phyloP scores from a whole-genome alignment of 64 coral and sea anemone genomes.

The Montipora cactus region DNA sequence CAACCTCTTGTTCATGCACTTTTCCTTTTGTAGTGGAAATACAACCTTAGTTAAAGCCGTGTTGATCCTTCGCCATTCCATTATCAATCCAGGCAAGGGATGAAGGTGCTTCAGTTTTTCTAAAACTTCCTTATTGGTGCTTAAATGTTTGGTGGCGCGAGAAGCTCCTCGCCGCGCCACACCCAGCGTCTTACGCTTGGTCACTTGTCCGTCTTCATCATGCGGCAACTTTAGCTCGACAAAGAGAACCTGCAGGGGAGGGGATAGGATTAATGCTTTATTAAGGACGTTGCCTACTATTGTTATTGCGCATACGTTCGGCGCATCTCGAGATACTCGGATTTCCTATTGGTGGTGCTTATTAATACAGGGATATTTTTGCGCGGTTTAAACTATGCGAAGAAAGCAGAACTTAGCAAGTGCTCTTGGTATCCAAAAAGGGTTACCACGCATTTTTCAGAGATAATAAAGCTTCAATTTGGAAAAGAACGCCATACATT shows the following conservation, averaged over 20 bases:
- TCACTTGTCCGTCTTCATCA: constrained; percentile 55
- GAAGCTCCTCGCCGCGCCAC: constrained; percentile 59
- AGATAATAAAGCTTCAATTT: too few relatives aligned
- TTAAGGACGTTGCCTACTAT: too few relatives aligned
- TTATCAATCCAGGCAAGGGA: constrained; percentile 80
- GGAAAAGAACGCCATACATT: too few relatives aligned
- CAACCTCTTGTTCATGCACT: constrained; percentile 44
- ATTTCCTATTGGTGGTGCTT: too few relatives aligned
- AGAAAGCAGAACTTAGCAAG: too few relatives aligned
- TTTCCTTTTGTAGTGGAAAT: constrained; percentile 90
- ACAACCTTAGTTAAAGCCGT: constrained; percentile 89
- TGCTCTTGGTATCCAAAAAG: too few relatives aligned
- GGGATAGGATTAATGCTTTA: background rate
- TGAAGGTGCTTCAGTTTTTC: constrained; percentile 83
- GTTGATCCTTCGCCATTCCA: constrained; percentile 92
- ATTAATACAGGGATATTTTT: too few relatives aligned
- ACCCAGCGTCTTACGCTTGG: constrained; percentile 58
- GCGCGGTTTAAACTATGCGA: too few relatives aligned
- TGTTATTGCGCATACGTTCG: too few relatives aligned
- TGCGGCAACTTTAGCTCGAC: constrained; percentile 80
- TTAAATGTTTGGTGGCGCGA: constrained; percentile 67
- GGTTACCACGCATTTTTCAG: too few relatives aligned
- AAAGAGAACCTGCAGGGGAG: constrained; percentile 68
- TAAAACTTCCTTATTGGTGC: constrained; percentile 93
- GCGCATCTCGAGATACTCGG: too few relatives aligned